Evolutionary conservation across 1,140 invertebrate species (phyloP).

Genomic region (Neodiprion fabricii): DNA sequence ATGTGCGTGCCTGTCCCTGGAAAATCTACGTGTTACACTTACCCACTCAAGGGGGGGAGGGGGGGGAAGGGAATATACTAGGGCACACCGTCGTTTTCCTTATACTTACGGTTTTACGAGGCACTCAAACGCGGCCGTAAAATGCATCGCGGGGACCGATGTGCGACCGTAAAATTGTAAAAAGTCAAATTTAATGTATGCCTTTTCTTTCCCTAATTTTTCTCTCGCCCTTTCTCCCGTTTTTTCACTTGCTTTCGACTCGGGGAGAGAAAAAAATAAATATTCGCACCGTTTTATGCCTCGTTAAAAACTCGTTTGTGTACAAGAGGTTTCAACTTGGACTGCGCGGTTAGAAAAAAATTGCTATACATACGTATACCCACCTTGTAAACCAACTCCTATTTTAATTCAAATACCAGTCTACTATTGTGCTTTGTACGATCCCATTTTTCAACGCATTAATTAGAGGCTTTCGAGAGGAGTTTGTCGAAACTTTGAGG

Average conservation of each 20-base stretch:
- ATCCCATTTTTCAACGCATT: too few species aligned
- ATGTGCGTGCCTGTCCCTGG: too few species aligned
- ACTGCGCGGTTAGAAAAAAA: too few species aligned
- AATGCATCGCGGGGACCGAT: not conserved
- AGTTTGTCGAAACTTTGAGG: not conserved
- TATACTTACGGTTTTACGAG: slow-evolving; percentile 1
- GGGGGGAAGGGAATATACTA: too few species aligned
- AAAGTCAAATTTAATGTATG: not conserved
- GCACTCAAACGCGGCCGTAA: not conserved
- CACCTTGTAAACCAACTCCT: too few species aligned
- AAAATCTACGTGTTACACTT: too few species aligned
- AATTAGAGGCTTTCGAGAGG: not conserved
- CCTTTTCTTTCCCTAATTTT: not conserved
- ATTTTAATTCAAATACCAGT: too few species aligned
- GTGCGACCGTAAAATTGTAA: not conserved
- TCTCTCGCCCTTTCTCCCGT: not conserved
- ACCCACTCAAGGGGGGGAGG: too few species aligned
- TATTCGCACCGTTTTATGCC: not conserved
- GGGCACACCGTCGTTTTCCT: not conserved
- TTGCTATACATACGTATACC: too few species aligned
- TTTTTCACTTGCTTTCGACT: not conserved
- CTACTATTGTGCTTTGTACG: too few species aligned
- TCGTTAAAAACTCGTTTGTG: not conserved
- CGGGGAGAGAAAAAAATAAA: not conserved
- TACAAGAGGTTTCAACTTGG: too few species aligned